Base-by-base conservation (phyloP, 2,888 invertebrate species). In the Leptopilina syphax region DNA sequence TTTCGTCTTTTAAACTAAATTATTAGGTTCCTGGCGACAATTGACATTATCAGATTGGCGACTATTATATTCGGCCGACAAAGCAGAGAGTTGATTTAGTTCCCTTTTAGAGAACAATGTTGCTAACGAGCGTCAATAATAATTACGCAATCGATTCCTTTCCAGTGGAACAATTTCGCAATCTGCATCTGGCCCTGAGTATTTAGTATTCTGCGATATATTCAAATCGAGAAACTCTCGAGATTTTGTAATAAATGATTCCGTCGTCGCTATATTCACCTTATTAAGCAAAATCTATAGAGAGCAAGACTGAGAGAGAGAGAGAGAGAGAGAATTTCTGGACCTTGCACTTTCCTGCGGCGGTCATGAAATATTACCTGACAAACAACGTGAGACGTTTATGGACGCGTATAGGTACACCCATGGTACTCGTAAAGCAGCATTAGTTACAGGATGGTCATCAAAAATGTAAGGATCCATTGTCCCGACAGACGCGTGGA, bases 401-500 rank as follows among this genome's bases (percentile, higher is more conserved):
- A 88, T 84, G 84, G 80, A 44, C 77, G 73, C 81, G 50, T 50
- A 82, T 80, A 80, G 79, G 79, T 81, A 73, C 81, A 77, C 81
- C 80, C 80, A 70, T 79, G 80, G 78, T 78, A 80, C 65, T 77
- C 82, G 77, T 83, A 84, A 83, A 82, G 80, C 27, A 82, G 85
- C 87, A 86, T 89, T 88, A 88, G 89, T 88, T 90, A 88, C 89
- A 84, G 78, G 65, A 68, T 77, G 77, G 65, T 70, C 84, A 87
- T 90, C 86, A 90, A 90, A 88, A 88, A 89, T 88, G 86, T 84
- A 89, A 80, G 82, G 77, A 73, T 80, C 83, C 86, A 86, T 87
- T 86, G 84, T 88, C 77, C 77, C 81, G 65, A 67, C 65, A 77
- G 44, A 65, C 73, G 66, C 65, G 50, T 50, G 70, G 63, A 68